These are phyloP conservation scores for Drosophila varians DNA, from an alignment of 1,140 invertebrate genomes.

Conservation along the genomic window DNA sequence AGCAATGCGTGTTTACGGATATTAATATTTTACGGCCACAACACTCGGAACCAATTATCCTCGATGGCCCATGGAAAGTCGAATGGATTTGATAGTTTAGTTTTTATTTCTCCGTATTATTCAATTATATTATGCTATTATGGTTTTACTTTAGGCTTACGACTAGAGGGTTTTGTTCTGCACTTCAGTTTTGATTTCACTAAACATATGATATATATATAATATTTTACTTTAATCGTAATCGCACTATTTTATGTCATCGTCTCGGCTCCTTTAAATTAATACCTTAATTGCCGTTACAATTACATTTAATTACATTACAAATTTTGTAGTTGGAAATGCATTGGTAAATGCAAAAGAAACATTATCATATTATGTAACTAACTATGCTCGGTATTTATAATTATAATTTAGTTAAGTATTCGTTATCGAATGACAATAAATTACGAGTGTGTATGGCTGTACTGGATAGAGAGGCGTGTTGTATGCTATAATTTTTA, in stretches of 20 bases:
- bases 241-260: slow-evolving; percentile 20
- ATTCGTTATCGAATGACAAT: slow-evolving; percentile 68
- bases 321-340: slow-evolving; percentile 69
- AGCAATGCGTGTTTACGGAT: slow-evolving; percentile 35
- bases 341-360: slow-evolving; percentile 76
- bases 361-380: slow-evolving; percentile 46
- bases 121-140: slow-evolving; percentile 43
- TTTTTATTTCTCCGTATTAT: slow-evolving; percentile 64
- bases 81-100: slow-evolving; percentile 60
- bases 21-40: slow-evolving; percentile 40
- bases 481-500: slow-evolving; percentile 37
- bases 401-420: slow-evolving; percentile 59
- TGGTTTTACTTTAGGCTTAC: slow-evolving; percentile 60
- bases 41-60: background rate
- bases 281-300: slow-evolving; percentile 55
- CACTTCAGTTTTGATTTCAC: slow-evolving; percentile 71
- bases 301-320: slow-evolving; percentile 77
- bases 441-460: slow-evolving; percentile 51
- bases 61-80: background rate
- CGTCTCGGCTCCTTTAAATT: slow-evolving; percentile 37
- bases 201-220: slow-evolving; percentile 57
- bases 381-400: slow-evolving; percentile 59
- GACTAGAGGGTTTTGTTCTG: slow-evolving; percentile 65
- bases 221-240: slow-evolving; percentile 56
- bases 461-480: slow-evolving; percentile 13